A percentile compares a stretch with the other conserved stretches of the same genome.
Evolutionary conservation across 2,797 vertebrate species (phyloP).

Genomic region (Monodelphis domestica): DNA sequence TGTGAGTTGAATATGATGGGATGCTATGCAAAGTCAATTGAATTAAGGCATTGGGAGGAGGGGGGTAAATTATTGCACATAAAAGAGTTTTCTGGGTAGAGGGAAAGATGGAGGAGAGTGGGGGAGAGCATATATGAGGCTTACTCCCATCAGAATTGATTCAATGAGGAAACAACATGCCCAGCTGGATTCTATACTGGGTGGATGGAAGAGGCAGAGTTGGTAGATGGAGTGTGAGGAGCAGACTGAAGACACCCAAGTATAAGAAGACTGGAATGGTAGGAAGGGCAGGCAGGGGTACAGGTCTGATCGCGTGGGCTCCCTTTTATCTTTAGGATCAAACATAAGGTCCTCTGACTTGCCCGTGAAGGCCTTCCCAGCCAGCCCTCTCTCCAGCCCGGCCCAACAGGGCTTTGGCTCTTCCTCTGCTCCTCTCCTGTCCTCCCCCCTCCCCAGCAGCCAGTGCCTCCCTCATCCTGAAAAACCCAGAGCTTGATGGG

Average conservation of each 20-base stretch:
- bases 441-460: not conserved
- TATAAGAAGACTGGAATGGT: not conserved
- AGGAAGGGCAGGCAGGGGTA: not conserved
- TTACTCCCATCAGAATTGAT: too few relatives aligned
- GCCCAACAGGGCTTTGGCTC: not conserved
- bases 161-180: too few relatives aligned
- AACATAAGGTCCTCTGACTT: not conserved
- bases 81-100: too few relatives aligned
- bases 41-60: too few relatives aligned
- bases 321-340: not conserved
- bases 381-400: too few relatives aligned
- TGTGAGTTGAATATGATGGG: too few relatives aligned
- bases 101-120: too few relatives aligned
- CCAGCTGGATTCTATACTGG: too few relatives aligned
- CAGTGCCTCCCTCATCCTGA: not conserved
- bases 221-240: not conserved
- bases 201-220: not conserved
- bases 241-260: not conserved
- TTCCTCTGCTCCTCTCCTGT: too few relatives aligned
- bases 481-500: not conserved
- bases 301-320: not conserved
- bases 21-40: too few relatives aligned
- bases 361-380: not conserved
- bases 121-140: too few relatives aligned
- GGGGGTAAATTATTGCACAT: too few relatives aligned